A percentile compares a stretch with the other conserved stretches of the same genome.
phyloP scores from a whole-genome alignment of 2,797 vertebrate species.

The Caiman crocodilus region DNA sequence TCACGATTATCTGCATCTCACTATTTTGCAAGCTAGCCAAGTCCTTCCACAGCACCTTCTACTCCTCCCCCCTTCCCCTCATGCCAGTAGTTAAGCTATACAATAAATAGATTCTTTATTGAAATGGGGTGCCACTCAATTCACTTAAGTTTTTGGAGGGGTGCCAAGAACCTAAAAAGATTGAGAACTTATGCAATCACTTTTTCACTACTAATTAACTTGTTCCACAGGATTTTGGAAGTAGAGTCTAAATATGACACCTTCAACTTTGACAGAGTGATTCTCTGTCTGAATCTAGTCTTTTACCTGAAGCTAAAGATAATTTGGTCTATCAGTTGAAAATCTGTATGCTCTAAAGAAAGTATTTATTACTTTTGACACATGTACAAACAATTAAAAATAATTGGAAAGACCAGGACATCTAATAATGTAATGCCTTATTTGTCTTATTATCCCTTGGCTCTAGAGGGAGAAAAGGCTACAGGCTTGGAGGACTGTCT shows the following conservation, averaged over 20 bases:
- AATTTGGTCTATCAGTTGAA: not conserved
- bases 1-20: no score
- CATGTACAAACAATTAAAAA: not conserved
- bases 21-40: no score
- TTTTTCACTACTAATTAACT: not conserved
- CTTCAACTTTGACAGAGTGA: slow-evolving; percentile 10
- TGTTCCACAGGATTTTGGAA: not conserved
- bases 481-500: not conserved
- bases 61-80: no score
- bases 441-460: not conserved
- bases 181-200: no score
- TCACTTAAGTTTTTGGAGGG: no score
- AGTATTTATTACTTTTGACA: not conserved
- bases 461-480: not conserved
- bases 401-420: not conserved
- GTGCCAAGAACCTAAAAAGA: no score
- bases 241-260: not conserved
- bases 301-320: not conserved
- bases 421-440: not conserved
- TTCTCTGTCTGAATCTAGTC: slow-evolving; percentile 5
- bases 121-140: no score
- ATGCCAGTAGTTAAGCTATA: no score
- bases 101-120: no score
- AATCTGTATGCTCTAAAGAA: not conserved
- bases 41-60: no score